Conservation (phyloP, 2,113 vertebrate genomes). For the Lepisosteus oculatus region DNA sequence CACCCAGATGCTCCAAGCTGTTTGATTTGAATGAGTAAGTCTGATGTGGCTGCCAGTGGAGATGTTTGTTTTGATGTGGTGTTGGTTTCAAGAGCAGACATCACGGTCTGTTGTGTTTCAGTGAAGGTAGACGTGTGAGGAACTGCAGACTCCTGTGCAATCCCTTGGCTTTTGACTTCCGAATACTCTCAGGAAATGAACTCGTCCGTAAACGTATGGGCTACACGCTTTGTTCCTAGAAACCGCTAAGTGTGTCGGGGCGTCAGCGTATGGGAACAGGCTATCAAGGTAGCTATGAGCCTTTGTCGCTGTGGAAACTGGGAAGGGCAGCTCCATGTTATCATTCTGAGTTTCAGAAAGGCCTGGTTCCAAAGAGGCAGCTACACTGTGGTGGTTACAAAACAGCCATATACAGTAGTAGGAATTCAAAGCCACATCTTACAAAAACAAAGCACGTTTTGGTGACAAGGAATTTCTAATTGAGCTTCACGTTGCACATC, state of each 20-base stretch:
- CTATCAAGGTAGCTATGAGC: neutral
- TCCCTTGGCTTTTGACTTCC: constrained; percentile 5
- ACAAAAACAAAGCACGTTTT: too few species aligned
- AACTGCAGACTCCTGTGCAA: neutral
- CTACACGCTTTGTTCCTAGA: neutral
- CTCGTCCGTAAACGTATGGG: neutral
- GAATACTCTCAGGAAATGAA: constrained; percentile 7
- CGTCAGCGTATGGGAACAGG: neutral
- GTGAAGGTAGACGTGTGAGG: too few species aligned
- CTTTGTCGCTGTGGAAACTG: neutral
- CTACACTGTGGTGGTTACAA: too few species aligned
- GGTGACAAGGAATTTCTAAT: too few species aligned
- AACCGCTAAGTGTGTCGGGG: neutral
- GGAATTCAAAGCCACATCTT: too few species aligned
- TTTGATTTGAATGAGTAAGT: too few species aligned
- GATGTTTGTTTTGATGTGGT: constrained; percentile 21
- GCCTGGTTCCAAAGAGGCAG: too few species aligned
- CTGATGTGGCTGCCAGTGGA: neutral
- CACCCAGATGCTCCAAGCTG: too few species aligned
- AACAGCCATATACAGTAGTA: too few species aligned
- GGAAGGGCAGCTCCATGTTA: neutral
- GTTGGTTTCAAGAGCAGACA: too few species aligned
- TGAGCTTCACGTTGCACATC: too few species aligned
- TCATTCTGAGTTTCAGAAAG: neutral
- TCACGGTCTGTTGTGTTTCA: too few species aligned